These are phyloP conservation scores for Silurus aristotelis DNA, from an alignment of 2,797 vertebrate species.

Conservation along the genomic window DNA sequence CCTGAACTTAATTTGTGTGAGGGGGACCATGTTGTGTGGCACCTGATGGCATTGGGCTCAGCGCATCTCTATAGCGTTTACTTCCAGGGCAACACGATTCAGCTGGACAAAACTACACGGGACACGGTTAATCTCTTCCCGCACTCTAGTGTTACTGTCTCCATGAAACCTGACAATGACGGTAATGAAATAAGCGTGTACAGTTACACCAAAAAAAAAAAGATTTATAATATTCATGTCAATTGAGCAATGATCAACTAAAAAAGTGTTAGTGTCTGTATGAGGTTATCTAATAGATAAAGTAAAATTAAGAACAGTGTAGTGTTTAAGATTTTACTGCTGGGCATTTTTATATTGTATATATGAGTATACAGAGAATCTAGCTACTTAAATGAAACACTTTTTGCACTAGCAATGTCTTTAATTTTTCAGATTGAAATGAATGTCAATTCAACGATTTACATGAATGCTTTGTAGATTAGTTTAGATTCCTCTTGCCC, in stretches of 20 bases:
- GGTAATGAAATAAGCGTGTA: not conserved
- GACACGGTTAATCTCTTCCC: constrained; percentile 79
- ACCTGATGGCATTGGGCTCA: constrained; percentile 78
- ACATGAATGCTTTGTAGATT: not conserved
- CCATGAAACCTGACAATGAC: constrained; percentile 74
- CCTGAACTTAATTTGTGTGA: constrained; percentile 71
- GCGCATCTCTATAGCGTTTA: constrained; percentile 78
- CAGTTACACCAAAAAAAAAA: not conserved
- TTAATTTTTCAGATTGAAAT: too few relatives aligned
- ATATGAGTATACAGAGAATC: not conserved
- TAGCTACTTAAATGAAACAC: not conserved
- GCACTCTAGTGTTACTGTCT: constrained; percentile 72
- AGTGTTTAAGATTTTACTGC: not conserved
- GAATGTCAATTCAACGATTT: not conserved
- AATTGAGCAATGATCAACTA: too few relatives aligned
- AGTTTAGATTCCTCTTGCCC: not conserved
- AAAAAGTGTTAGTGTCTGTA: not conserved
- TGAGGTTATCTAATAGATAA: not conserved
- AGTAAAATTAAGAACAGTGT: not conserved
- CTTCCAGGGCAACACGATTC: constrained; percentile 80
- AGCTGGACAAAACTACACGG: constrained; percentile 69
- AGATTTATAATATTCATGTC: too few relatives aligned
- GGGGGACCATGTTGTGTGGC: constrained; percentile 76
- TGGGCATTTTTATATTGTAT: not conserved
- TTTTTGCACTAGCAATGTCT: not conserved